Evolutionary conservation across 2,888 invertebrate species (phyloP).

Genomic region (Eupithecia tripunctaria): DNA sequence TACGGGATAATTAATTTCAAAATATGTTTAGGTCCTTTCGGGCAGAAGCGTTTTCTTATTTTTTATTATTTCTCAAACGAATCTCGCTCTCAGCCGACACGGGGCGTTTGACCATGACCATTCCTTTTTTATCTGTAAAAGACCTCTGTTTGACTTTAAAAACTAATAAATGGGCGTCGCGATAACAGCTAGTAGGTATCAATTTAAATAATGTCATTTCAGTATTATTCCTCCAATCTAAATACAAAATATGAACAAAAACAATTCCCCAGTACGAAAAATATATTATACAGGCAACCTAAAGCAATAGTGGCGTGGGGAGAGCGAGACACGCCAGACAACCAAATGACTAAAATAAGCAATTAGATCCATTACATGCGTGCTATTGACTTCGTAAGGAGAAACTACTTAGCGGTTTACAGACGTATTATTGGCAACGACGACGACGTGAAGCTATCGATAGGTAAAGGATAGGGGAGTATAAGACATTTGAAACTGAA

Average conservation of each 20-base stretch:
- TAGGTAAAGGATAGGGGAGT: neutral
- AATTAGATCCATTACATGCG: constrained; percentile 46
- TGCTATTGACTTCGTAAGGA: constrained; percentile 40
- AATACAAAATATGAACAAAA: neutral
- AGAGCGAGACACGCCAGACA: constrained; percentile 49
- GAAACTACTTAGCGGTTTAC: constrained; percentile 39
- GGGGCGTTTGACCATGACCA: neutral
- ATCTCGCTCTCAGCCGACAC: neutral
- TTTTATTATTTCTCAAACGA: too few relatives aligned
- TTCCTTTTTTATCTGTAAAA: too few relatives aligned
- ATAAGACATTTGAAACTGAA: neutral
- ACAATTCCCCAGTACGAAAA: neutral
- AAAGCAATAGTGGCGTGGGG: constrained; percentile 36
- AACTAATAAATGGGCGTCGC: neutral
- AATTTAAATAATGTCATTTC: neutral
- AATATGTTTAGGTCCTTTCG: too few relatives aligned
- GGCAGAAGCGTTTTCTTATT: too few relatives aligned
- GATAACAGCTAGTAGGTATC: neutral
- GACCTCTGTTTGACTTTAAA: too few relatives aligned
- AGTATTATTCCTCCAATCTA: neutral
- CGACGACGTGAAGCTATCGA: neutral
- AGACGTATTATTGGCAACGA: constrained; percentile 14
- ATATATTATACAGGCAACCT: neutral
- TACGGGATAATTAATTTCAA: neutral
- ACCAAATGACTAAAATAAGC: constrained; percentile 53